A percentile compares a stretch with the other conserved stretches of the same genome.
Evolutionary conservation across 1,140 invertebrate species (phyloP).

Genomic region (Eulimnadia texana): DNA sequence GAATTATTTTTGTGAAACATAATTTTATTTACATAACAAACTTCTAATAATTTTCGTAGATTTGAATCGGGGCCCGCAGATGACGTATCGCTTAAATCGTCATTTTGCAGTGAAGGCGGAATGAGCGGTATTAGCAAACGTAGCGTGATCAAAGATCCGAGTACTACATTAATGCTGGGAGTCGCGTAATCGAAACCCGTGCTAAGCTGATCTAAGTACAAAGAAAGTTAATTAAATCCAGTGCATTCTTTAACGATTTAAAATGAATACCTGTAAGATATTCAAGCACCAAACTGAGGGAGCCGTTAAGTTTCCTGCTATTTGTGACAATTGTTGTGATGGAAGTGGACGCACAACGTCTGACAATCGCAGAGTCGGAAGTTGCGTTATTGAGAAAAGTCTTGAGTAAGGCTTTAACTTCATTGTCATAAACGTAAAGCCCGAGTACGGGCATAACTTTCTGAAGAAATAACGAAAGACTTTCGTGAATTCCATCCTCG

Average conservation of each 20-base stretch:
- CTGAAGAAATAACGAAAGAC: slow-evolving; percentile 45
- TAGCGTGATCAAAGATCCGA: slow-evolving; percentile 49
- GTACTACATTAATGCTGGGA: slow-evolving; percentile 31
- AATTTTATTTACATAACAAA: too few relatives aligned
- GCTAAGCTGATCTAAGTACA: slow-evolving; percentile 36
- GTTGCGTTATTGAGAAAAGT: slow-evolving; percentile 47
- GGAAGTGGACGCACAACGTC: slow-evolving; percentile 46
- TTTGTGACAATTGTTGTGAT: slow-evolving; percentile 46
- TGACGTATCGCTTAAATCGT: background rate
- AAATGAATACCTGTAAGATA: slow-evolving; percentile 27
- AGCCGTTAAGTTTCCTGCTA: slow-evolving; percentile 43
- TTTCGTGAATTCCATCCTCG: slow-evolving; percentile 59
- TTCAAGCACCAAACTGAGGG: slow-evolving; percentile 41
- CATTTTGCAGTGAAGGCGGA: background rate
- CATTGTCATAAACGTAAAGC: slow-evolving; percentile 53
- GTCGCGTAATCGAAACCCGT: slow-evolving; percentile 36
- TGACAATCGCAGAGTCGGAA: slow-evolving; percentile 40
- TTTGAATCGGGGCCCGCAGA: too few relatives aligned
- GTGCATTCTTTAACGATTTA: background rate
- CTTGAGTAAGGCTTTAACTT: slow-evolving; percentile 52
- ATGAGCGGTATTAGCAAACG: slow-evolving; percentile 24
- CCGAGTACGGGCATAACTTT: slow-evolving; percentile 54
- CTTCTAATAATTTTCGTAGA: slow-evolving; percentile 4
- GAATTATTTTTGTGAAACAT: slow-evolving; percentile 3
- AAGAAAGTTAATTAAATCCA: background rate